Evolutionary conservation across 2,888 invertebrate genomes (phyloP), one percentile per base, ranked within the genome.

Genomic region (Steromphala cineraria): DNA sequence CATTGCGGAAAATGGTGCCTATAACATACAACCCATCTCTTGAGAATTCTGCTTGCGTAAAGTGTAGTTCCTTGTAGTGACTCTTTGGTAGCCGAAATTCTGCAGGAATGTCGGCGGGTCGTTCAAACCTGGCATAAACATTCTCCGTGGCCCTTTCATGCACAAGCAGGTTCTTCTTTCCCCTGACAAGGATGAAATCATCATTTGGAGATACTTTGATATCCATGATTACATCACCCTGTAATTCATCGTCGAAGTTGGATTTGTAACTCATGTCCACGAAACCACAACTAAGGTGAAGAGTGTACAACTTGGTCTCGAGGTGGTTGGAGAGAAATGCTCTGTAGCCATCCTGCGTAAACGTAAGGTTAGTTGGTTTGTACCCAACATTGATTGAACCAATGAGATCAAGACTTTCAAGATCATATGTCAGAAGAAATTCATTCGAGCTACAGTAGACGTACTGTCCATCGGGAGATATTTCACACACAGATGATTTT

Each of bases 51-150:
- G 92, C 93, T 67, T 91, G 87, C 2, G 90, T 90, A 84, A 91
- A 93, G 67, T 80, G 80, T 78, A 89, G 80, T 21, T 89, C 87
- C 7, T 81, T 84, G 78, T 89, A 90, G 71, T 86, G 81, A 36
- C 90, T 87, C 74, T 88, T 90, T 17, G 93, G 93, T 77, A 93
- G 85, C 82, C 90, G 90, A 86, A 92, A 93, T 82, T 93, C 91
- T 10, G 82, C 81, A 19, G 93, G 92, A 13, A 92, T 86, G 55
- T 92, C 90, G 0, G 80, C 67, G 2, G 93, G 93, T 36, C 91
- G 83, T 19, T 75, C 55, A 67, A 93, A 88, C 75, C 87, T 87
- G 21, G 88, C 89, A 15, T 86, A 75, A 19, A 93, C 87, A 55
- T 87, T 87, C 79, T 92, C 92, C 2, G 85, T 84, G 71, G 82